Evolutionary conservation across 2,797 vertebrate species (phyloP).

Genomic region (Centropyge bicolor): DNA sequence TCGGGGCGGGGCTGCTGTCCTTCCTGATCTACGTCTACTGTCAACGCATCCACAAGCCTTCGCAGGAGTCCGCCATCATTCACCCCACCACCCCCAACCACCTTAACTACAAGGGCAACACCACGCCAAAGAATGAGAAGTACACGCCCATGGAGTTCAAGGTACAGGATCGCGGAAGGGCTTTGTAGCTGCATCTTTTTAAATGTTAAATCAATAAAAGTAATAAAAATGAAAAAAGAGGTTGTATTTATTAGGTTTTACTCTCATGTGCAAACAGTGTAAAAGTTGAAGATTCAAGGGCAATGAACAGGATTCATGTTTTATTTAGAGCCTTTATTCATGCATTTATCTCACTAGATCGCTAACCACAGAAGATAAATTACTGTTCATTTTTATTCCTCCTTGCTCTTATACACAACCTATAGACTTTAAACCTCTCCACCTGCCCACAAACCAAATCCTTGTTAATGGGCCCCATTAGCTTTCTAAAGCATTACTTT

Average conservation of each 20-base stretch:
- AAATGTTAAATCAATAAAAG: not conserved
- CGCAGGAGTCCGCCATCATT: constrained; percentile 95
- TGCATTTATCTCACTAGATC: constrained; percentile 66
- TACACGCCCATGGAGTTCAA: constrained; percentile 99
- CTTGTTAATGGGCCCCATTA: constrained; percentile 83
- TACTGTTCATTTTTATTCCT: constrained; percentile 56
- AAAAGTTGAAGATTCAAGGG: constrained; percentile 49
- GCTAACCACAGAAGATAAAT: constrained; percentile 55
- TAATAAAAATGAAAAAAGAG: not conserved
- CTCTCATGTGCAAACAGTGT: constrained; percentile 13
- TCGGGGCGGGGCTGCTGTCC: constrained; percentile 95
- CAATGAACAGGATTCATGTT: constrained; percentile 60
- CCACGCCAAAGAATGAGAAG: constrained; percentile 96
- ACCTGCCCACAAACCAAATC: constrained; percentile 63
- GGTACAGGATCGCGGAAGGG: constrained; percentile 73
- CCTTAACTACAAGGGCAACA: constrained; percentile 95
- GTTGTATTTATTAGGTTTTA: not conserved
- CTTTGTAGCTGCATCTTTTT: not conserved
- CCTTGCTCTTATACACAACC: constrained; percentile 30
- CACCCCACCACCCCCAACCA: constrained; percentile 97
- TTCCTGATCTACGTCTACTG: constrained; percentile 96
- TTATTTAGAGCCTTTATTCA: constrained; percentile 59
- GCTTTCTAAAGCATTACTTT: constrained; percentile 70
- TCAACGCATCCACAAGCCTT: constrained; percentile 94
- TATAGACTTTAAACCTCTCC: constrained; percentile 35